Base-by-base conservation (phyloP, 2,797 vertebrate genomes). In the Masticophis lateralis region DNA sequence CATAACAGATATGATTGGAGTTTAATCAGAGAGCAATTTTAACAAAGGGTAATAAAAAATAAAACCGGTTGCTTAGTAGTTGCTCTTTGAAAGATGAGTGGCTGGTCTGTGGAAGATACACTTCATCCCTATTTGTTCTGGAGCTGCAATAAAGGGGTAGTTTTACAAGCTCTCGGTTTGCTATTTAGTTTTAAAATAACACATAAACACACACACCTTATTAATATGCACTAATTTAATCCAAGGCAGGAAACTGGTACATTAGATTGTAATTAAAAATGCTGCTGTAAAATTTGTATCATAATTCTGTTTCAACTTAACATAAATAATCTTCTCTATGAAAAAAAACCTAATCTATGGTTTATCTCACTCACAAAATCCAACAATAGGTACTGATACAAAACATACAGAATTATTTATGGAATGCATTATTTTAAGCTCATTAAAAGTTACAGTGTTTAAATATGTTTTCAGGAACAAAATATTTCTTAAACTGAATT, bases 381-480 rank as follows among this genome's bases (percentile, higher is more conserved):
- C 57, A 14, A 18, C 22, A 83, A 91, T 43, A 53, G 27, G 11
- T 90, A 32, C n/a, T 20, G 88, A 51, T 13, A 28, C 53, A 79
- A 0, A 83, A 47, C 11, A 11, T 12, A 74, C 87, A 94, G 43
- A 91, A 89, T 0, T 2, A 63, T 90, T 69, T 0, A 32, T 51
- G 60, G 2, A 20, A 63, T 28, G 32, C 61, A 1, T 79, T 92
- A 53, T 89, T 88, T 88, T n/a, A 43, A 6, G 32, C n/a, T 93
- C 86, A 55, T 93, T 57, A 91, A 94, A 11, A 12, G 2, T 51
- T 91, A 94, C 60, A 94, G 69, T 86, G 60, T 1, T 89, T 90
- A 22, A 25, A 90, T 6, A 61, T 51, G 37, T 89, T 47, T 89
- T 28, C 43, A 53, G 16, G 63, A 66, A 66, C 43, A 28, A 89